Evolutionary conservation across 2,888 invertebrate species (phyloP).

Genomic region (Xylocampa areola): DNA sequence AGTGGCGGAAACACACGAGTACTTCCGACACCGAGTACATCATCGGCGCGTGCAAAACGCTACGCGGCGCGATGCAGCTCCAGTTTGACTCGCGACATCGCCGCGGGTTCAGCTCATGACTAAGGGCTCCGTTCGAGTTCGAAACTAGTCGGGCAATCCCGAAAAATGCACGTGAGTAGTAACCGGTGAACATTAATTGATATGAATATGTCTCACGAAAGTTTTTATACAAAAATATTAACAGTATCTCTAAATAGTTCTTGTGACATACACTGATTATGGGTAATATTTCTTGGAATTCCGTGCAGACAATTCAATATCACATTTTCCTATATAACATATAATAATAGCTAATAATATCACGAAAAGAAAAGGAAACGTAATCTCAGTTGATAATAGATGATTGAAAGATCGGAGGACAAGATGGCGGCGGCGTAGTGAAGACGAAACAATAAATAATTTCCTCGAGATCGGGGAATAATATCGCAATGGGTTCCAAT

Average conservation of each 20-base stretch:
- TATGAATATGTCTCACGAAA: too few relatives aligned
- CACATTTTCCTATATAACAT: slow-evolving; percentile 27
- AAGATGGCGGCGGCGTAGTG: slow-evolving; percentile 32
- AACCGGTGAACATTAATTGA: too few relatives aligned
- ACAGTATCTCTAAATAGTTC: background rate
- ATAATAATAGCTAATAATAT: slow-evolving; percentile 45
- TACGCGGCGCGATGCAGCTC: too few relatives aligned
- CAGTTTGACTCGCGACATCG: too few relatives aligned
- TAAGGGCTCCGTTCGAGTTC: too few relatives aligned
- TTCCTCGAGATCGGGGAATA: slow-evolving; percentile 29
- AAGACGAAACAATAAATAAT: slow-evolving; percentile 54
- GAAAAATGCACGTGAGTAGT: too few relatives aligned
- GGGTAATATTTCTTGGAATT: slow-evolving; percentile 5
- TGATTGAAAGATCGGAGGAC: slow-evolving; percentile 57
- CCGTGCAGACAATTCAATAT: slow-evolving; percentile 34
- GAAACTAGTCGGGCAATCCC: too few relatives aligned
- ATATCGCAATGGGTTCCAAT: slow-evolving; percentile 18
- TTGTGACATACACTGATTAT: background rate
- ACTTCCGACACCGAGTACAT: too few relatives aligned
- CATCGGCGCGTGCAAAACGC: too few relatives aligned
- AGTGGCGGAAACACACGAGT: too few relatives aligned
- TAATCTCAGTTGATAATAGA: slow-evolving; percentile 58
- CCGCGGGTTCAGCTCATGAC: too few relatives aligned
- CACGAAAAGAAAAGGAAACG: slow-evolving; percentile 46
- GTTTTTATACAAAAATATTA: too few relatives aligned